Base-by-base conservation (phyloP, 2,888 invertebrate species). In the Drosophila ustulata region DNA sequence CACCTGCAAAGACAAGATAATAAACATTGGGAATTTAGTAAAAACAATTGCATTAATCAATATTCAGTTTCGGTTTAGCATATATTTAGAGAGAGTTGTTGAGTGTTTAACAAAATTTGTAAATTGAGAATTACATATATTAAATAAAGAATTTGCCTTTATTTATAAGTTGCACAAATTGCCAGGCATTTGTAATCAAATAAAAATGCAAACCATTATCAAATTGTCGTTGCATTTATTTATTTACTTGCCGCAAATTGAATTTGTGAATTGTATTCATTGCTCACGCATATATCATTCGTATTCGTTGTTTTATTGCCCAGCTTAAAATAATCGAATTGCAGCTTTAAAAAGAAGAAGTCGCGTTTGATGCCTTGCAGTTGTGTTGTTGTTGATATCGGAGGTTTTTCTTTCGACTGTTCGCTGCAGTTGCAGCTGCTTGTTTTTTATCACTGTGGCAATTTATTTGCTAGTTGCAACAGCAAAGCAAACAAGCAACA, bases 401-500 rank as follows among this genome's bases (percentile, higher is more conserved):
- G 7, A 9, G 8, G 30, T 56, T 61, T 49, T 3, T 45, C 2
- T 28, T 50, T 3, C 32, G 28, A 5, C 28, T 30, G 43, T 26
- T 41, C 47, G n/a, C n/a, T n/a, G n/a, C n/a, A n/a, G 18, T 18
- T 18, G 18, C 18, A 18, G 18, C 4, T 28, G 46, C 11, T 9
- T 13, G 43, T 49, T 50, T 66, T 70, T 59, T 69, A 70, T 53
- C 82, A 59, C 28, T 66, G 50, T 51, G 45, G 68, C 86, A 74
- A 85, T 82, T 82, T 88, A 88, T 82, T 80, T 77, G 74, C 74
- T 66, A 55, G 77, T 62, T 69, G 70, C 71, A 49, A 45, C 52
- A 50, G 37, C 49, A 49, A 53, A 75, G 51, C 43, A 51, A 52
- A 32, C 49, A 53, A 43, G 41, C 57, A 56, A 62, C 57, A 43